Conservation (phyloP, 2,888 invertebrate species). For the Mylabris sibirica region DNA sequence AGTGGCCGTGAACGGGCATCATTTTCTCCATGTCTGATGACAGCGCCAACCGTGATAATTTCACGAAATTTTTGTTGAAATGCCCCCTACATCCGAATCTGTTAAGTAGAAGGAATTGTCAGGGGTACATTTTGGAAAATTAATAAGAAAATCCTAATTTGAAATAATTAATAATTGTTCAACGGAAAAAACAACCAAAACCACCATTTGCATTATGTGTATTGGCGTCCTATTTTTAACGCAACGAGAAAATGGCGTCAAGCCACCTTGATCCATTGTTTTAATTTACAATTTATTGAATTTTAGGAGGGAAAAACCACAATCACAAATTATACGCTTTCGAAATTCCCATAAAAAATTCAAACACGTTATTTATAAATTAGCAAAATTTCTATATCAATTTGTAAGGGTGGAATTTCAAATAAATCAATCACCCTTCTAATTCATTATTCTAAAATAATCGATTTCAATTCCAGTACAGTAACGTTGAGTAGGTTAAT, state of each 20-base stretch:
- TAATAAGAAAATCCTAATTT: slow-evolving; percentile 1
- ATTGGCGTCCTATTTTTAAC: slow-evolving; percentile 43
- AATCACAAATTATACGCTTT: neutral
- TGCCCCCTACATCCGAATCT: slow-evolving; percentile 67
- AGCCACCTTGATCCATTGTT: slow-evolving; percentile 30
- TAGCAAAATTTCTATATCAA: no score
- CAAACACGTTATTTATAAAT: neutral
- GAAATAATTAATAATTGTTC: neutral
- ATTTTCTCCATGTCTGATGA: slow-evolving; percentile 60
- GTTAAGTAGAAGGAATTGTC: slow-evolving; percentile 61
- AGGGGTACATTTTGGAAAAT: slow-evolving; percentile 23
- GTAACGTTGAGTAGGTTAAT: neutral
- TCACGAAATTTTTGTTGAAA: slow-evolving; percentile 71
- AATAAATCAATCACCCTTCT: neutral
- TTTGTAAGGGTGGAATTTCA: neutral
- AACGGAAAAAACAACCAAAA: neutral
- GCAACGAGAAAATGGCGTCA: slow-evolving; percentile 52
- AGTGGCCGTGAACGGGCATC: neutral
- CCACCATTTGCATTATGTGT: neutral
- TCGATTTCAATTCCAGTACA: neutral
- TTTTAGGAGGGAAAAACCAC: slow-evolving; percentile 28
- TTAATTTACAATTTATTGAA: slow-evolving; percentile 16
- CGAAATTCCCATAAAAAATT: neutral
- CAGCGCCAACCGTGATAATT: slow-evolving; percentile 76
- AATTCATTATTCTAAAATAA: neutral